Conservation (phyloP, 1,140 invertebrate species). For the Zaprionus davidi region DNA sequence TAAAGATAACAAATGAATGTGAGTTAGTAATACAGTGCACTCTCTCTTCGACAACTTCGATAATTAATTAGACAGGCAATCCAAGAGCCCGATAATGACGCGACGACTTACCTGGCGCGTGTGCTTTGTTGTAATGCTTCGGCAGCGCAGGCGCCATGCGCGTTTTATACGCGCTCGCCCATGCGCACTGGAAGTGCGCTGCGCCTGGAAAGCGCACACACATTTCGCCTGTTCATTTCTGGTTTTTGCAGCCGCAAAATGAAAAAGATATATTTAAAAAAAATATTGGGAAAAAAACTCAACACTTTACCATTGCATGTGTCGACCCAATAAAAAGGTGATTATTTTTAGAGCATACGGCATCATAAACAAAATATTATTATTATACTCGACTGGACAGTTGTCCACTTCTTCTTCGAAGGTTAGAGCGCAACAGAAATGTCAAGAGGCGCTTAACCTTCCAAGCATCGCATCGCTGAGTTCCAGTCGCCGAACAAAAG, state of each 20-base stretch:
- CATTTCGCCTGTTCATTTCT: slow-evolving; percentile 68
- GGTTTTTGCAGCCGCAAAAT: slow-evolving; percentile 46
- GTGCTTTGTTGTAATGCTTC: slow-evolving; percentile 76
- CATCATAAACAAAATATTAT: slow-evolving; percentile 53
- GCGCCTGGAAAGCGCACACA: slow-evolving; percentile 62
- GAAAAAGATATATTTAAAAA: not conserved
- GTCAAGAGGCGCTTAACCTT: slow-evolving; percentile 80
- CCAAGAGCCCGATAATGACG: not conserved
- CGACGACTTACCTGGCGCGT: slow-evolving; percentile 76
- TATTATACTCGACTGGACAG: slow-evolving; percentile 64
- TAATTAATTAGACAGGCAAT: not conserved
- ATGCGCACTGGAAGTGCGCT: slow-evolving; percentile 55
- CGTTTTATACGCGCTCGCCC: slow-evolving; percentile 74
- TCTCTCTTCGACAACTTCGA: not conserved
- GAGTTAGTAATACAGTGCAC: not conserved
- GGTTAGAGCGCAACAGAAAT: slow-evolving; percentile 73
- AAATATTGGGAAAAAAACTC: slow-evolving; percentile 21
- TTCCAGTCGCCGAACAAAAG: slow-evolving; percentile 56
- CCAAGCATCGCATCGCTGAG: slow-evolving; percentile 20
- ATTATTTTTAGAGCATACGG: slow-evolving; percentile 46
- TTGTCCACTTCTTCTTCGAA: slow-evolving; percentile 68
- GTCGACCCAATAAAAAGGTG: slow-evolving; percentile 60
- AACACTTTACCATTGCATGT: slow-evolving; percentile 20
- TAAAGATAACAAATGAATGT: not conserved
- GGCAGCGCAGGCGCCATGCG: slow-evolving; percentile 58